Conservation (phyloP, 2,888 invertebrate genomes). For the Eristalis intricaria region DNA sequence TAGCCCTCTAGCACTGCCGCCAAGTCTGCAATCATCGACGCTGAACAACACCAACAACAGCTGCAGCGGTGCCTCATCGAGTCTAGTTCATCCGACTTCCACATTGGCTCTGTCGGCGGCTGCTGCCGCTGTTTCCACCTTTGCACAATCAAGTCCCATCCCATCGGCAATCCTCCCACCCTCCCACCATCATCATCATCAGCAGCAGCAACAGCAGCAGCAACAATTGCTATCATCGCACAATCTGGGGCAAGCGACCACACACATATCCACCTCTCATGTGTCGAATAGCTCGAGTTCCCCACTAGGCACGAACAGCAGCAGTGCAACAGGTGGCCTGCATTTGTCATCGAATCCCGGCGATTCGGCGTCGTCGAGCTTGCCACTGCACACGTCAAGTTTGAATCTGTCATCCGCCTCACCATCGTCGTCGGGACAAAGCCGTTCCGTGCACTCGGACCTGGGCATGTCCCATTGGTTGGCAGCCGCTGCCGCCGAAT, state of each 20-base stretch:
- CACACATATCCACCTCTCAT: constrained; percentile 64
- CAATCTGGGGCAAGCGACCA: constrained; percentile 61
- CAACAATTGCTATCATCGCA: constrained; percentile 64
- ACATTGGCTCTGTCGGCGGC: constrained; percentile 70
- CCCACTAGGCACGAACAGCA: constrained; percentile 56
- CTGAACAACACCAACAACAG: constrained; percentile 73
- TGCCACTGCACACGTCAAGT: constrained; percentile 51
- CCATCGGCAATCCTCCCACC: constrained; percentile 48
- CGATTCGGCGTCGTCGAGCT: constrained; percentile 55
- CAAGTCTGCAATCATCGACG: constrained; percentile 78
- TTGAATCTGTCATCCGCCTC: constrained; percentile 57
- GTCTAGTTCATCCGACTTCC: constrained; percentile 65
- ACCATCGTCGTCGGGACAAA: constrained; percentile 42
- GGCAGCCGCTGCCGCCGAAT: constrained; percentile 74
- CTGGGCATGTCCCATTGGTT: constrained; percentile 81
- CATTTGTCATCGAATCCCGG: constrained; percentile 55
- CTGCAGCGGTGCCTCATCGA: constrained; percentile 73
- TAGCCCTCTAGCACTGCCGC: constrained; percentile 78
- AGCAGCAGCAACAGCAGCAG: constrained; percentile 72
- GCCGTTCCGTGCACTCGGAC: constrained; percentile 69
- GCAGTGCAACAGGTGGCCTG: constrained; percentile 48
- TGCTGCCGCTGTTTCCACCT: constrained; percentile 55
- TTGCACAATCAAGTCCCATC: constrained; percentile 66
- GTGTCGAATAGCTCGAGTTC: constrained; percentile 66
- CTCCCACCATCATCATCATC: constrained; percentile 55